Evolutionary conservation across 2,113 vertebrate species (phyloP).

Genomic region (Nicator chloris): DNA sequence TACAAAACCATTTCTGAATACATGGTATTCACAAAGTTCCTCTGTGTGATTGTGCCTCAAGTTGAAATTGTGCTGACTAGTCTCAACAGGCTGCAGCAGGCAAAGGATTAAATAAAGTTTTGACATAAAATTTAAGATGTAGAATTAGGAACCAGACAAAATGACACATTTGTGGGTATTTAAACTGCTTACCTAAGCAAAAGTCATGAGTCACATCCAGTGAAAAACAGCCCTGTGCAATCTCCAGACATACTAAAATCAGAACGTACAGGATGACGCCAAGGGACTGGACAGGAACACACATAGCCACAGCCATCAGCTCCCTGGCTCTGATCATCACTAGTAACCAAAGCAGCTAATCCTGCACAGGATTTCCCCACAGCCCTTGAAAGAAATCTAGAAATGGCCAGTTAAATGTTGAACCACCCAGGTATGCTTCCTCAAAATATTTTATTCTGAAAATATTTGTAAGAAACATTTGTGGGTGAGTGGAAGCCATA

Average conservation of each 20-base stretch:
- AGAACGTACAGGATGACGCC: background rate
- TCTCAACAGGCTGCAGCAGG: background rate
- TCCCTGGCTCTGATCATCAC: background rate
- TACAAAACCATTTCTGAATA: background rate
- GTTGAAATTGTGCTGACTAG: background rate
- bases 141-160: background rate
- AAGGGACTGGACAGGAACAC: background rate
- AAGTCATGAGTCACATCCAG: background rate
- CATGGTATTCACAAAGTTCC: background rate
- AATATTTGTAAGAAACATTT: background rate
- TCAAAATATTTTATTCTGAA: background rate
- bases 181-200: background rate
- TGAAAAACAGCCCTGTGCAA: background rate
- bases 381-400: background rate
- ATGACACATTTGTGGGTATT: background rate
- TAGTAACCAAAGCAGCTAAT: background rate
- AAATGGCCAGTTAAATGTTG: background rate
- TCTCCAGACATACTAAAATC: background rate
- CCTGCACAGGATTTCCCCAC: background rate
- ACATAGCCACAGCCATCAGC: accelerated
- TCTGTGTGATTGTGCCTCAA: background rate
- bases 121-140: background rate
- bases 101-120: background rate
- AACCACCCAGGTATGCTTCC: background rate
- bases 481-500: background rate